phyloP scores from a whole-genome alignment of 30 jellyfish, hydroid and myxozoan species.

The Rhopilema esculentum region DNA sequence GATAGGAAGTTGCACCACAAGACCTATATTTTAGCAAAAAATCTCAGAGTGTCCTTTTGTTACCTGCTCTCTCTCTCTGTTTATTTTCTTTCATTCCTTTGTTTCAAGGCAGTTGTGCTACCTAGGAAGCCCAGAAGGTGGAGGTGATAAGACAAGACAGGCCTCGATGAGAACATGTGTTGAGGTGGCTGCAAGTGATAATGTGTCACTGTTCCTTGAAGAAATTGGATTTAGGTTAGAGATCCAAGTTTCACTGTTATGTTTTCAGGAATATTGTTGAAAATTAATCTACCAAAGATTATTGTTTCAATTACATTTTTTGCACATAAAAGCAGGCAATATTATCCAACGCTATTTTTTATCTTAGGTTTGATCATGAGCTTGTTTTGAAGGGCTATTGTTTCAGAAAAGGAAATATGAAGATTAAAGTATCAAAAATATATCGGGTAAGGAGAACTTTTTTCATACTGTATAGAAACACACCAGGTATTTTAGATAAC shows the following conservation, averaged over 20 bases:
- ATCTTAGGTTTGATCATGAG: constrained; percentile 80
- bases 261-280: neutral
- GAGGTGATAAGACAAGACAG: constrained; percentile 78
- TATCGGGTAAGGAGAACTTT: constrained; percentile 34
- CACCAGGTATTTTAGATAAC: too few species aligned
- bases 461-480: neutral
- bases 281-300: neutral
- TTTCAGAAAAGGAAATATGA: constrained; percentile 79
- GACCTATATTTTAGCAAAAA: too few species aligned
- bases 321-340: too few species aligned
- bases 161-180: constrained; percentile 88
- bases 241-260: neutral
- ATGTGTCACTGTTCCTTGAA: constrained; percentile 68
- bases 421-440: constrained; percentile 74
- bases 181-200: constrained; percentile 82
- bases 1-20: too few species aligned
- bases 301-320: too few species aligned
- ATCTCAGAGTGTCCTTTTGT: too few species aligned
- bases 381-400: constrained; percentile 76
- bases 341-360: neutral
- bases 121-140: constrained; percentile 87
- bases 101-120: constrained; percentile 78
- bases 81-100: too few species aligned
- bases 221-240: constrained; percentile 83
- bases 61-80: too few species aligned